Evolutionary conservation across 2,888 invertebrate species (phyloP).

Genomic region (Thalpophila matura): DNA sequence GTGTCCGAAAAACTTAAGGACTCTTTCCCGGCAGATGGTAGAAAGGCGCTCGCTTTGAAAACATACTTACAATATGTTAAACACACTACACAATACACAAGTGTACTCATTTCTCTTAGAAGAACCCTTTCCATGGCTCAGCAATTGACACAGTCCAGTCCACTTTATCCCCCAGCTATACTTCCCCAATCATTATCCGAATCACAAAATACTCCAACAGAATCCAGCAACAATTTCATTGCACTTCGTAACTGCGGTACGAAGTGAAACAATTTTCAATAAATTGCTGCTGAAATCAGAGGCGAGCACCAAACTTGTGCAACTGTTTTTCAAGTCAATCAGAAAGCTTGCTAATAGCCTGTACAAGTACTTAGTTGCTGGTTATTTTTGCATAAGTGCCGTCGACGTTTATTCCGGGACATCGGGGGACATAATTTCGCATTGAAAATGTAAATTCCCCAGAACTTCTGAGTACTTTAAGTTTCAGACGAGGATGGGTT

Average conservation of each 20-base stretch:
- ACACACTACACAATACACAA: no score
- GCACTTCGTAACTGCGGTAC: background rate
- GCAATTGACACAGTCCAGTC: no score
- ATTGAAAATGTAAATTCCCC: constrained; percentile 75
- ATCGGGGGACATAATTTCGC: constrained; percentile 73
- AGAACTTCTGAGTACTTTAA: constrained; percentile 68
- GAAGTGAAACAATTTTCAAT: constrained; percentile 43
- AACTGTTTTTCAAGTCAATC: constrained; percentile 69
- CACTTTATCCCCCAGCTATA: no score
- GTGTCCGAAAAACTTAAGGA: no score
- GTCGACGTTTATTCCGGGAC: constrained; percentile 65
- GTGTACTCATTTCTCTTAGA: no score
- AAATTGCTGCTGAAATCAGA: constrained; percentile 27
- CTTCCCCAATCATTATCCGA: background rate
- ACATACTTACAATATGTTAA: no score
- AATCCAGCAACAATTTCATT: background rate
- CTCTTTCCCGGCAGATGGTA: no score
- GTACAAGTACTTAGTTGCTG: constrained; percentile 62
- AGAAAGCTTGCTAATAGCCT: constrained; percentile 52
- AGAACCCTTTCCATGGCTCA: no score
- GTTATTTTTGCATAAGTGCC: constrained; percentile 75
- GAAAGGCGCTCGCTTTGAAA: no score
- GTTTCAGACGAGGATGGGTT: constrained; percentile 52
- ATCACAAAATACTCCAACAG: no score
- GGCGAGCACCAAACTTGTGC: constrained; percentile 32